Evolutionary conservation across 2,797 vertebrate species (phyloP).

Genomic region (Adrianichthys oophorus): DNA sequence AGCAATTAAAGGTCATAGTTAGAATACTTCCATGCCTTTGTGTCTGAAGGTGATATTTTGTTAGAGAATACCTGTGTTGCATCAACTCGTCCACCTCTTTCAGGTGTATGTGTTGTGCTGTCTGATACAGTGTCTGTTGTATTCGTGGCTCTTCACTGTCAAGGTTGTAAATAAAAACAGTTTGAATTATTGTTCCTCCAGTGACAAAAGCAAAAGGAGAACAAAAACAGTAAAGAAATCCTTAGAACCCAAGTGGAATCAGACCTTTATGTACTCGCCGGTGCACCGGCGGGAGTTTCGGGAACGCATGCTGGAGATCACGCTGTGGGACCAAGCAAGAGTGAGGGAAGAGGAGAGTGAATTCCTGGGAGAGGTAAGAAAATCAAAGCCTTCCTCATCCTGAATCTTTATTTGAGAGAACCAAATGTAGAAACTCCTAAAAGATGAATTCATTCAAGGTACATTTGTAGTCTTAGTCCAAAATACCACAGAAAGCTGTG

Average conservation of each 20-base stretch:
- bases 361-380: slow-evolving; percentile 97
- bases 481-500: no score
- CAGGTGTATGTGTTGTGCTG: slow-evolving; percentile 49
- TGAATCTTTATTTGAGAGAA: no score
- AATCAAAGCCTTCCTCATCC: slow-evolving; percentile 1
- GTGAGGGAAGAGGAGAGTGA: slow-evolving; percentile 99
- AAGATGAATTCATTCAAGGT: no score
- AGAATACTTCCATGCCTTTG: no score
- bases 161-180: slow-evolving; percentile 84
- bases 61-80: not conserved
- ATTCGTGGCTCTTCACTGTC: slow-evolving; percentile 66
- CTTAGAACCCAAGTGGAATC: slow-evolving; percentile 98
- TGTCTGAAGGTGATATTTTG: slow-evolving; percentile 7
- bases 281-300: slow-evolving; percentile 98
- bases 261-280: slow-evolving; percentile 99
- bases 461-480: no score
- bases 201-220: slow-evolving; percentile 99
- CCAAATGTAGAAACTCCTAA: no score
- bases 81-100: slow-evolving; percentile 7
- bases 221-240: slow-evolving; percentile 99
- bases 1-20: no score
- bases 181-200: slow-evolving; percentile 86
- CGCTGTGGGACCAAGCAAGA: slow-evolving; percentile 98
- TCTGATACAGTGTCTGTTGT: slow-evolving; percentile 57
- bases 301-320: slow-evolving; percentile 98